phyloP scores from a whole-genome alignment of 2,113 vertebrate species.

The Alligator sinensis region DNA sequence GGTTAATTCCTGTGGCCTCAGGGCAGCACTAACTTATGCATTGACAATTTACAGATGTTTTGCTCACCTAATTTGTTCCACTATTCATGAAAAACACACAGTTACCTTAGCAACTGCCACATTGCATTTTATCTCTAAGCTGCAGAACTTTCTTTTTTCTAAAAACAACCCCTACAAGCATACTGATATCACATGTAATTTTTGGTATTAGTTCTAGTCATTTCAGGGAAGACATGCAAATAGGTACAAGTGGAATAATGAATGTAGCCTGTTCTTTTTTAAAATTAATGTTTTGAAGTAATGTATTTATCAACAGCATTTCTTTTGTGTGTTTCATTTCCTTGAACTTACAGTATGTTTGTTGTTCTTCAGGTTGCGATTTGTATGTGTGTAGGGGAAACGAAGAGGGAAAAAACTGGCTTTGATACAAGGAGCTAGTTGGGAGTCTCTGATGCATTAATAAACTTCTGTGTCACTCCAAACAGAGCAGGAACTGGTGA shows the following conservation, averaged over 20 bases:
- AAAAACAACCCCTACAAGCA: conserved; percentile 56
- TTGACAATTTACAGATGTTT: conserved; percentile 77
- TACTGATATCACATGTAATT: conserved; percentile 46
- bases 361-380: not conserved
- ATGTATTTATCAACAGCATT: conserved; percentile 17
- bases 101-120: conserved; percentile 81
- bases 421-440: not conserved
- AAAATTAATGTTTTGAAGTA: not conserved
- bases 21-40: conserved; percentile 44
- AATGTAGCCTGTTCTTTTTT: not conserved
- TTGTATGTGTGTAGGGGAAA: conserved; percentile 45
- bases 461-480: not conserved
- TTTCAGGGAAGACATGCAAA: conserved; percentile 42
- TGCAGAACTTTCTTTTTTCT: conserved; percentile 72
- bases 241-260: conserved; percentile 6
- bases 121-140: conserved; percentile 78
- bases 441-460: not conserved
- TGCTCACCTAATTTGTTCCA: conserved; percentile 80
- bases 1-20: conserved; percentile 50
- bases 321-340: conserved; percentile 30
- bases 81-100: conserved; percentile 70
- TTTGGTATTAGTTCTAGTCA: conserved; percentile 44
- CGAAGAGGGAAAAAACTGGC: not conserved
- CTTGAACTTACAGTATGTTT: not conserved
- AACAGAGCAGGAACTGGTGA: conserved; percentile 12